These are phyloP conservation scores for Ruditapes philippinarum DNA, from an alignment of 1,140 invertebrate species.

Conservation along the genomic window DNA sequence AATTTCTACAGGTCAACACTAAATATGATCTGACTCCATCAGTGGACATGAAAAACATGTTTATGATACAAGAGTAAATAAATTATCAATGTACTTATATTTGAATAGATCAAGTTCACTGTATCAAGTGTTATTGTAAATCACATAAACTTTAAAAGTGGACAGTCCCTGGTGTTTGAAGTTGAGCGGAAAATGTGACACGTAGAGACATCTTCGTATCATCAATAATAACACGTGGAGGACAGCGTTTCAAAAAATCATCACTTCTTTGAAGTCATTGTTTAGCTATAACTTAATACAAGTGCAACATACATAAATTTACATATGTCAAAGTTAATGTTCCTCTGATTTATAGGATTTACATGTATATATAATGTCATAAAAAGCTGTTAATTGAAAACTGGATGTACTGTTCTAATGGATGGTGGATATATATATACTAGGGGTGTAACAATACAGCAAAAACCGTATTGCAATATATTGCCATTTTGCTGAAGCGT, in stretches of 20 bases:
- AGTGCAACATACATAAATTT: too few relatives aligned
- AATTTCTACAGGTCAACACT: not conserved
- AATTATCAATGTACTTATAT: conserved; percentile 6
- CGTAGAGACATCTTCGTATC: not conserved
- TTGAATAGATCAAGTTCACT: not conserved
- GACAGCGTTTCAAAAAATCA: not conserved
- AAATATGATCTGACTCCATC: not conserved
- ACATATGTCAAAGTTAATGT: too few relatives aligned
- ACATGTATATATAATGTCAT: too few relatives aligned
- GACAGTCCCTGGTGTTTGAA: not conserved
- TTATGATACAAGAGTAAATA: not conserved
- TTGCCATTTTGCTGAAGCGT: too few relatives aligned
- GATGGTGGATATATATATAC: too few relatives aligned
- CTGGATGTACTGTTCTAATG: too few relatives aligned
- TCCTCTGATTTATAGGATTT: too few relatives aligned
- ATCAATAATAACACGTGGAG: not conserved
- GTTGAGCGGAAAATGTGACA: not conserved
- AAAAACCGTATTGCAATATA: too few relatives aligned
- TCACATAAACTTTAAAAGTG: conserved; percentile 16
- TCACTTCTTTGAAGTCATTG: not conserved
- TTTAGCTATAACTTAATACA: not conserved
- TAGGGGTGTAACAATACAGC: too few relatives aligned
- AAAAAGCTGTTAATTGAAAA: too few relatives aligned
- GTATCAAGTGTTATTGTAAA: not conserved
- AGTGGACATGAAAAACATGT: too few relatives aligned